A percentile compares a stretch with the other conserved stretches of the same genome.
These are phyloP conservation scores for Autographa pulchrina DNA, from an alignment of 2,888 invertebrate species.

Conservation along the genomic window DNA sequence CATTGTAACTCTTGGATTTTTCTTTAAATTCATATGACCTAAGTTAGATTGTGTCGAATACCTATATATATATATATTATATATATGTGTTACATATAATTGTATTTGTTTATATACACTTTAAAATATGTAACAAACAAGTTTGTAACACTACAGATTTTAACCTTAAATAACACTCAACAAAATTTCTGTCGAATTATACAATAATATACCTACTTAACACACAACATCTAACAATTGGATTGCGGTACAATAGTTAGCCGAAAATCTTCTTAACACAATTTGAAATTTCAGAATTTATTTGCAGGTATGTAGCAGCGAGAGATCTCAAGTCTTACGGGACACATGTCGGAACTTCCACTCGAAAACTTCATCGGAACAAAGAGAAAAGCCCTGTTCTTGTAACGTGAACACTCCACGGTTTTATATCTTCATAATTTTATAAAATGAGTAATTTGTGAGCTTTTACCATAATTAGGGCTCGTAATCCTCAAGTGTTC, in stretches of 20 bases:
- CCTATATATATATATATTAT: too few relatives aligned
- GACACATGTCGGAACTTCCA: constrained; percentile 84
- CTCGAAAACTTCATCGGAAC: constrained; percentile 78
- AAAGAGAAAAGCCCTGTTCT: constrained; percentile 82
- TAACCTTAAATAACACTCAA: too few relatives aligned
- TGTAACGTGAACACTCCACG: constrained; percentile 66
- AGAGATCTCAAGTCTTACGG: constrained; percentile 72
- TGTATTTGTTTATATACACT: too few relatives aligned
- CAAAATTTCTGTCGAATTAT: too few relatives aligned
- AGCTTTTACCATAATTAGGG: constrained; percentile 67
- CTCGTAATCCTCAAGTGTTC: constrained; percentile 28
- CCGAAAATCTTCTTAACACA: constrained; percentile 40
- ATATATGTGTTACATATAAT: too few relatives aligned
- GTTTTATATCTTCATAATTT: constrained; percentile 70
- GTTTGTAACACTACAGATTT: too few relatives aligned
- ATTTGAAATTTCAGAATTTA: constrained; percentile 52
- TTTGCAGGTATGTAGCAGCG: constrained; percentile 50
- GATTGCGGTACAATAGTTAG: constrained; percentile 23
- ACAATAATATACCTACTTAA: not conserved
- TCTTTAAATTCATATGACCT: too few relatives aligned
- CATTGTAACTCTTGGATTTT: too few relatives aligned
- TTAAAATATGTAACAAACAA: too few relatives aligned
- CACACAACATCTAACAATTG: not conserved
- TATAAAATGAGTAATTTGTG: constrained; percentile 65
- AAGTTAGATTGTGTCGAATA: too few relatives aligned